Evolutionary conservation across 2,888 invertebrate genomes (phyloP), one percentile per base, ranked within the genome.

Genomic region (Cabera pusaria): DNA sequence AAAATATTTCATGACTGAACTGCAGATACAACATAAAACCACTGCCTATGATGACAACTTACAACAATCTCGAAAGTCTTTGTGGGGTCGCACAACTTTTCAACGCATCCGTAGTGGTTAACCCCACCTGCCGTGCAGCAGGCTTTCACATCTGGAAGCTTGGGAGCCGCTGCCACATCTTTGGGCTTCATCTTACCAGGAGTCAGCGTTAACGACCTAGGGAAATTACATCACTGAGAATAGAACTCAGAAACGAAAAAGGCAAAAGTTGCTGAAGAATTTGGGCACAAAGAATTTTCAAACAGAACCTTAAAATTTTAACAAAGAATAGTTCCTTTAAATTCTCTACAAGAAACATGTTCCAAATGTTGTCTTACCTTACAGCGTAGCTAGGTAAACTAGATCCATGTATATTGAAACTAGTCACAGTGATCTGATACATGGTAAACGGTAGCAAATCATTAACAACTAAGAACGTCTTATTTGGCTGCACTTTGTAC

Each of bases 61-160:
- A 88, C 88, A 24, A 68, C 85, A 42, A 87, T 87, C 42, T 87
- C 85, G 19, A 70, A 73, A 6, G 87, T 87, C 61, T 90, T 91
- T 29, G 91, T 91, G 0, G 96, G 95, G 71, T 96, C 95, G 64
- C 96, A 96, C 53, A 96, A 90, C 64, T 94, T 95, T 60, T 93
- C 92, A 9, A 96, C 80, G 64, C 96, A 96, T 28, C 92, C 92
- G 49, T 91, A 91, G 70, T 95, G 94, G 22, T 91, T 92, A 65
- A 96, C 92, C 0, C 95, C 95, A 22, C 92, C 93, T 1, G 90
- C 77, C 6, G 90, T 86, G 62, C 96, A 96, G 68, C 96, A 96
- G 0, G 89, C 82, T n/a, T 90, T 85, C 0, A 96, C 92, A 63
- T 96, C 94, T 0, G 96, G 96, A 8, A 96, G 74, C 31, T 90